Percentiles rank a stretch among this genome's conserved stretches.
phyloP scores from a whole-genome alignment of 2,797 vertebrate genomes.

The Carduelis carduelis region DNA sequence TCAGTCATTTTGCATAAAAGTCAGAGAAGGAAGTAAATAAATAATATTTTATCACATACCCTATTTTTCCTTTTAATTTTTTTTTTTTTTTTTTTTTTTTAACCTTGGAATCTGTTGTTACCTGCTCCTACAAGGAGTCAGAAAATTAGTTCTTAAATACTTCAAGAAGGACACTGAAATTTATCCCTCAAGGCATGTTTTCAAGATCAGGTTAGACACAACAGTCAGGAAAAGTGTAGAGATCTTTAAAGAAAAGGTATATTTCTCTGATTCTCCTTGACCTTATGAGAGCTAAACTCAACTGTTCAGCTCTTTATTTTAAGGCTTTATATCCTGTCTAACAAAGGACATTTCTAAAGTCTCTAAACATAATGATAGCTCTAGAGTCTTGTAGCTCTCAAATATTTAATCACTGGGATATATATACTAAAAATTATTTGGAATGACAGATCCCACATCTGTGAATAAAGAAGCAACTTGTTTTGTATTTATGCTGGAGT shows the following conservation, averaged over 20 bases:
- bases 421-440: neutral
- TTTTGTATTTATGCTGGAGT: neutral
- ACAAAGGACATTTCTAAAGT: neutral
- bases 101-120: neutral
- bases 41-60: fast-evolving
- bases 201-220: neutral
- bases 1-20: neutral
- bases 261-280: neutral
- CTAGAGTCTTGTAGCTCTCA: neutral
- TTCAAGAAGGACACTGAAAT: neutral
- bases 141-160: neutral
- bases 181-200: neutral
- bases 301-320: neutral
- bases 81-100: too few species aligned
- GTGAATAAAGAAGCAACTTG: neutral
- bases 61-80: neutral
- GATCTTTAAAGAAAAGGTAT: neutral
- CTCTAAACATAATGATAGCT: neutral
- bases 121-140: neutral
- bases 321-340: neutral
- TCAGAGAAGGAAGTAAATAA: neutral
- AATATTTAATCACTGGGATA: neutral
- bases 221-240: neutral
- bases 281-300: neutral
- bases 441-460: neutral